A percentile compares a stretch with the other conserved stretches of the same genome.
Evolutionary conservation across 2,113 vertebrate genomes (phyloP).

Genomic region (Stigmatopora nigra): DNA sequence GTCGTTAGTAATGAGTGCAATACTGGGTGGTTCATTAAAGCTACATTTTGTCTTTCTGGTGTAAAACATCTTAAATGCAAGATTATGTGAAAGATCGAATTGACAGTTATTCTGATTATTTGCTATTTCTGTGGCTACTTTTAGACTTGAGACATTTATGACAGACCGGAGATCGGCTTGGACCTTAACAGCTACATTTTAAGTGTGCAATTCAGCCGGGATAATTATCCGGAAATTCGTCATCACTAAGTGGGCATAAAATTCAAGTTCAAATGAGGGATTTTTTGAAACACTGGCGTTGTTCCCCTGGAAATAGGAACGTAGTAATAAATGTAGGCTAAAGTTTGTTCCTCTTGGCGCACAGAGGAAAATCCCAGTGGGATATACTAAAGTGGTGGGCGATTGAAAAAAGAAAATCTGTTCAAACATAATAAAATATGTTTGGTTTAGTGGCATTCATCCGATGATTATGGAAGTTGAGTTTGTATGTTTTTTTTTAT

Average conservation of each 20-base stretch:
- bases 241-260: neutral
- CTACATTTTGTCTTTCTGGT: constrained; percentile 2
- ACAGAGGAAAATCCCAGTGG: neutral
- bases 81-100: constrained; percentile 9
- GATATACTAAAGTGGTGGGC: neutral
- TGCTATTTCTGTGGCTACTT: neutral
- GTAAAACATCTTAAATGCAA: constrained; percentile 9
- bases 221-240: neutral
- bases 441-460: too few relatives aligned
- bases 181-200: neutral
- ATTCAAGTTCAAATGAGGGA: neutral
- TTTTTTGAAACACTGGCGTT: neutral
- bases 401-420: neutral
- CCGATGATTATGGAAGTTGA: too few relatives aligned
- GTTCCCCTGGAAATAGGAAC: neutral
- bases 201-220: neutral
- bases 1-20: constrained; percentile 24
- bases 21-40: constrained; percentile 8
- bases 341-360: neutral
- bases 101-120: constrained; percentile 1
- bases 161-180: neutral
- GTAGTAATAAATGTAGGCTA: neutral
- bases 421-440: too few relatives aligned
- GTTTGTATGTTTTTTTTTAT: too few relatives aligned
- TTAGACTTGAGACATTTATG: neutral